phyloP scores from a whole-genome alignment of 2,113 vertebrate species.

The Gracilinanus agilis region DNA sequence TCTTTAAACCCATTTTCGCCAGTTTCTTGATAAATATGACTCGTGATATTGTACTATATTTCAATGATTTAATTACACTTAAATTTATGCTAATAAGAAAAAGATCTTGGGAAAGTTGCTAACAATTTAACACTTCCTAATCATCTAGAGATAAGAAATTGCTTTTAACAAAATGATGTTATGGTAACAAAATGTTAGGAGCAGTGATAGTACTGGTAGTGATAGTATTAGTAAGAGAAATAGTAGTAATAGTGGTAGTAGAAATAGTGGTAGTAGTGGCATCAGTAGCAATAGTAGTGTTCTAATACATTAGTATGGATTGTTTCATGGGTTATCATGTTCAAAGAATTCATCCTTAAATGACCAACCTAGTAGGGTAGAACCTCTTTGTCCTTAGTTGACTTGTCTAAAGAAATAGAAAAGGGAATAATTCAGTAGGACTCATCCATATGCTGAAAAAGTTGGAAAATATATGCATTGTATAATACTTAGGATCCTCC shows the following conservation, averaged over 20 bases:
- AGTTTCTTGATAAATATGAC: too few species aligned
- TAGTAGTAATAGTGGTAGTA: too few species aligned
- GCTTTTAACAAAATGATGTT: neutral
- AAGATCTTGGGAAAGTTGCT: neutral
- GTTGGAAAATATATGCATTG: neutral
- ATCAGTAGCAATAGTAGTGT: too few species aligned
- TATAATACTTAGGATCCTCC: neutral
- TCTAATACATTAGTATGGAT: too few species aligned
- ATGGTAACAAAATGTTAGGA: neutral
- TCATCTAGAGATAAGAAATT: neutral
- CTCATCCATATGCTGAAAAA: neutral
- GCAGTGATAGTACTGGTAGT: too few species aligned
- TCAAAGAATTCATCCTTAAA: too few species aligned
- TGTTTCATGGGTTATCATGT: too few species aligned
- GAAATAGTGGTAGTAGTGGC: too few species aligned
- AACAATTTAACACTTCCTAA: neutral
- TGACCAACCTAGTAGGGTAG: neutral
- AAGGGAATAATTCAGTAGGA: neutral
- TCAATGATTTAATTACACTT: neutral
- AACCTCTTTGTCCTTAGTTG: neutral
- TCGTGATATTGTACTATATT: neutral
- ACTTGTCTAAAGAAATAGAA: neutral
- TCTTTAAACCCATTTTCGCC: too few species aligned
- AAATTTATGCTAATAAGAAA: neutral
- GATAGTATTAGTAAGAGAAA: too few species aligned